These are phyloP conservation scores for Stictonetta naevosa DNA, from an alignment of 2,113 vertebrate genomes.

Conservation along the genomic window DNA sequence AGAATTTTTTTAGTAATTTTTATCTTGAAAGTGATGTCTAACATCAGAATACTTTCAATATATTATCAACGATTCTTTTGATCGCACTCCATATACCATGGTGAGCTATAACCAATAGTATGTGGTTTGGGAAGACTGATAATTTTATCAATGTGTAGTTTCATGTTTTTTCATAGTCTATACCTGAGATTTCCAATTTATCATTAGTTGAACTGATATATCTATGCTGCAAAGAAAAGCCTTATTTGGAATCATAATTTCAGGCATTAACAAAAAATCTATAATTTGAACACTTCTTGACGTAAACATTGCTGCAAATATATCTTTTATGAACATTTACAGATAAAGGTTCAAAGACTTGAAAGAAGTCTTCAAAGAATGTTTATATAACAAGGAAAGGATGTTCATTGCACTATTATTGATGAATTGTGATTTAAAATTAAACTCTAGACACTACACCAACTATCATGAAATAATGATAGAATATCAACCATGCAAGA, in stretches of 20 bases:
- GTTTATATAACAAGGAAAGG: not conserved
- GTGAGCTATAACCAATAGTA: not conserved
- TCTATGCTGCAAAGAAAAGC: not conserved
- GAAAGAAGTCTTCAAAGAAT: not conserved
- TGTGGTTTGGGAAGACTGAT: not conserved
- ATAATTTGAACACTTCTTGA: not conserved
- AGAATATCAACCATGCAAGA: not conserved
- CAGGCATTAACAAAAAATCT: not conserved
- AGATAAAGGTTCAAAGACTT: too few relatives aligned
- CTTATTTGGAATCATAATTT: not conserved
- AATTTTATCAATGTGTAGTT: not conserved
- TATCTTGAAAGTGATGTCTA: not conserved
- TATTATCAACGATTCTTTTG: not conserved
- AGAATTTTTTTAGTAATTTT: not conserved
- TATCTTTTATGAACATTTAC: not conserved
- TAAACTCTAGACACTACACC: not conserved
- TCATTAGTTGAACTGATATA: not conserved
- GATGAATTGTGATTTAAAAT: not conserved
- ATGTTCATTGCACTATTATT: not conserved
- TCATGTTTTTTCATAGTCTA: not conserved
- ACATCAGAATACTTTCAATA: not conserved
- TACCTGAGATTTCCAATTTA: not conserved
- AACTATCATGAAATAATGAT: not conserved
- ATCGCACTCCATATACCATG: not conserved
- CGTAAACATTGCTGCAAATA: not conserved